Percentiles rank a stretch among this genome's conserved stretches.
phyloP scores from a whole-genome alignment of 2,797 vertebrate species.

The Gymnoscopelus microlampas region DNA sequence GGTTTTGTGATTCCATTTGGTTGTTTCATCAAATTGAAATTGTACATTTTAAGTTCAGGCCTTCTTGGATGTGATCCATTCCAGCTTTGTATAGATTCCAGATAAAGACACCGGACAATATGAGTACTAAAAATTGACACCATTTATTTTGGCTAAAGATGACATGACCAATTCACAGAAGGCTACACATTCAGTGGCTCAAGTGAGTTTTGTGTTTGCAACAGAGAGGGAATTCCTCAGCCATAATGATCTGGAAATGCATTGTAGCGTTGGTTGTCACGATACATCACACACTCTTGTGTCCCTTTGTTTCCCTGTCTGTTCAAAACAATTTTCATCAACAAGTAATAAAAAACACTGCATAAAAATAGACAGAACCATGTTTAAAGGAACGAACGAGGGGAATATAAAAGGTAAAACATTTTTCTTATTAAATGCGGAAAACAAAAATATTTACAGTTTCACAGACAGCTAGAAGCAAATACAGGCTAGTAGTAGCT shows the following conservation, averaged over 20 bases:
- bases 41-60: background rate
- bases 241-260: conserved; percentile 33
- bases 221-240: conserved; percentile 48
- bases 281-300: conserved; percentile 34
- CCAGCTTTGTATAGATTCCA: background rate
- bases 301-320: conserved; percentile 30
- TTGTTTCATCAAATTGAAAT: too few species aligned
- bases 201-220: conserved; percentile 29
- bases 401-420: conserved; percentile 52
- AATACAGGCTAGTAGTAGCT: conserved; percentile 57
- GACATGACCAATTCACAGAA: conserved; percentile 34
- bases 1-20: too few species aligned
- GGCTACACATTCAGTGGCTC: conserved; percentile 30
- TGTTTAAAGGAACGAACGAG: conserved; percentile 52
- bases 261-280: conserved; percentile 38
- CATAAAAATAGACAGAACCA: conserved; percentile 36
- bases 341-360: conserved; percentile 50
- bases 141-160: conserved; percentile 69
- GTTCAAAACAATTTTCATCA: conserved; percentile 46
- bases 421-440: conserved; percentile 14
- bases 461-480: conserved; percentile 67
- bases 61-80: background rate
- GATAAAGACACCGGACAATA: background rate
- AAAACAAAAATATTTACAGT: conserved; percentile 63
- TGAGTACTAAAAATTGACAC: conserved; percentile 64